A percentile compares a stretch with the other conserved stretches of the same genome.
These are phyloP conservation scores for Forficula auricularia DNA, from an alignment of 1,140 invertebrate species.

Conservation along the genomic window DNA sequence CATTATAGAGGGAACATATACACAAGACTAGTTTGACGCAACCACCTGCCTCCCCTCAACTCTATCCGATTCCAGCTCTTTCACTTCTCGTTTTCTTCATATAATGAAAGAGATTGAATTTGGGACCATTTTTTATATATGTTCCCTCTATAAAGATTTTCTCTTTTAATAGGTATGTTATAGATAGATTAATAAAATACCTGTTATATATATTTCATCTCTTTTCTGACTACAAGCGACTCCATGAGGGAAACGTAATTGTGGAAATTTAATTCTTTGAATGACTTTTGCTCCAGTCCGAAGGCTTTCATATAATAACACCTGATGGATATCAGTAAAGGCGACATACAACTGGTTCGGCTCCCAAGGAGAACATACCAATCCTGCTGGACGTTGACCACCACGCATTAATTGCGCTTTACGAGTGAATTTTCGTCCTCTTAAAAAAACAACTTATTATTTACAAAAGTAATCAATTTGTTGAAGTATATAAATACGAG, in stretches of 20 bases:
- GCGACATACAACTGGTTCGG: slow-evolving; percentile 33
- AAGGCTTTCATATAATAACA: slow-evolving; percentile 33
- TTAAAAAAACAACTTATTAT: slow-evolving; percentile 6
- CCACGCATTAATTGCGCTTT: slow-evolving; percentile 9
- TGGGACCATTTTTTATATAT: no score
- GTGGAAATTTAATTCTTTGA: slow-evolving; percentile 27
- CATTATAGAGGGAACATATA: no score
- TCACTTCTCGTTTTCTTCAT: no score
- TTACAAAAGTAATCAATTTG: no score
- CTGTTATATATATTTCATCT: slow-evolving; percentile 43
- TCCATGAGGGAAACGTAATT: slow-evolving; percentile 45
- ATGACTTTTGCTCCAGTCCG: slow-evolving; percentile 29
- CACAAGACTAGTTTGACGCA: no score
- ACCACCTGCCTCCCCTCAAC: no score
- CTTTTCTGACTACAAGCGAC: slow-evolving; percentile 40
- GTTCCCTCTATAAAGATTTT: no score
- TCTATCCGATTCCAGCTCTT: no score
- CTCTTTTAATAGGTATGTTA: no score
- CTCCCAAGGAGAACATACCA: slow-evolving; percentile 36
- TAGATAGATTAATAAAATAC: no score
- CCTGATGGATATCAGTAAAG: slow-evolving; percentile 34
- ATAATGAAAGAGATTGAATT: no score
- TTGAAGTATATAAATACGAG: no score
- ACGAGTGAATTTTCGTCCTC: slow-evolving; percentile 11
- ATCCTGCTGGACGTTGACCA: slow-evolving; percentile 33